Evolutionary conservation across 2,797 vertebrate genomes (phyloP), one percentile per base, ranked within the genome.

Genomic region (Australoheros facetus): DNA sequence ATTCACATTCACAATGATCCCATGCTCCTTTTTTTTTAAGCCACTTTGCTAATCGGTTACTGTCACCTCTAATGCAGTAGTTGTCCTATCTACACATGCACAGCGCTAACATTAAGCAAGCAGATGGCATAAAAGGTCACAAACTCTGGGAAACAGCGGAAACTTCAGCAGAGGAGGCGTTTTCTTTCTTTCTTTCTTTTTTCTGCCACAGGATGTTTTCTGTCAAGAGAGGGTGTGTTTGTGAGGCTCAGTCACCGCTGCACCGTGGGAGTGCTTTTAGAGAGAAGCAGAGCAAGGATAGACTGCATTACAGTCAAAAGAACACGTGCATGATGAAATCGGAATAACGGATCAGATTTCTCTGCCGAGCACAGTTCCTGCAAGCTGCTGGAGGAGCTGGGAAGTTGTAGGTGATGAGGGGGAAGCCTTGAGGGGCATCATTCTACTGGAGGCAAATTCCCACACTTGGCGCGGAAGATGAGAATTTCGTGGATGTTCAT

Each of bases 191-290:
- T 37, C 9, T 37, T 37, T 34, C 5, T 34, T 34, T 37, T 34
- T 34, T 79, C 58, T 75, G 75, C 23, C 56, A 92, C 89, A 92
- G 92, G 92, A 93, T 93, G 91, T 91, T 87, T 89, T 91, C 60
- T 80, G 17, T 64, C 34, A 9, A 54, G 17, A 83, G n/a, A 80
- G 42, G 62, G 42, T 48, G 48, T 39, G 54, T 21, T 21, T 58
- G 53, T 58, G 45, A 77, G 51, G 3, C 58, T 85, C 71, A 75
- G 82, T 80, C 34, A 7, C n/a, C 37, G 64, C 77, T 26, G 51
- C 77, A n/a, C 60, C 2, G 90, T 89, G 82, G 91, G 89, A 87
- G 89, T 75, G 57, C 12, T 60, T 56, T 80, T 71, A 78, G 3
- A 77, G 75, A 56, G 30, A 80, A 39, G 12, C 71, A 64, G 7